phyloP scores from a whole-genome alignment of 1,140 invertebrate genomes.

The Atta texana region DNA sequence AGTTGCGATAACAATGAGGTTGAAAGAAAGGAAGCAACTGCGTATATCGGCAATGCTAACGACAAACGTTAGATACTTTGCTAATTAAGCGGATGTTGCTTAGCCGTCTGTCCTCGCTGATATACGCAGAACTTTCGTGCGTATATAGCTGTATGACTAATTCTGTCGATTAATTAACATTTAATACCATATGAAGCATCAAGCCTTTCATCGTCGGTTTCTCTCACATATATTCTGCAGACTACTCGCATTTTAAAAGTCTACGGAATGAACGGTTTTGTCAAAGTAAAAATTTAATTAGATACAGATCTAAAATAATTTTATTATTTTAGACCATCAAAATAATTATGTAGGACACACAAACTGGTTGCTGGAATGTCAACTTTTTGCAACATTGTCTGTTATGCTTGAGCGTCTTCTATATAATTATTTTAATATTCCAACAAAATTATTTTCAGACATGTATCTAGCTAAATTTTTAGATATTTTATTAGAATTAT shows the following conservation, averaged over 20 bases:
- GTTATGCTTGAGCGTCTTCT: too few relatives aligned
- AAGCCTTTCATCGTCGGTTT: neutral
- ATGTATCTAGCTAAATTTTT: too few relatives aligned
- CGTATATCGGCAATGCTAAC: neutral
- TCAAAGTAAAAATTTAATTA: too few relatives aligned
- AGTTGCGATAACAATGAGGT: neutral
- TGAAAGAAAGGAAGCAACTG: neutral
- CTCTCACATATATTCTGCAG: neutral
- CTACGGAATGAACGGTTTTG: too few relatives aligned
- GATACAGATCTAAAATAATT: too few relatives aligned
- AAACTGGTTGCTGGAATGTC: too few relatives aligned
- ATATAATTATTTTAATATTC: too few relatives aligned
- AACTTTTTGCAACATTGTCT: too few relatives aligned
- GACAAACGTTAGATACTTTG: neutral
- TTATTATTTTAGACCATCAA: too few relatives aligned
- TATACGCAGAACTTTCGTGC: neutral
- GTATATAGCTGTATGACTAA: neutral
- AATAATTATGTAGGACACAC: too few relatives aligned
- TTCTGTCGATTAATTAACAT: slow-evolving; percentile 25
- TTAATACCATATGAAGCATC: neutral
- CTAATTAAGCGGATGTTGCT: neutral
- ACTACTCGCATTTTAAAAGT: neutral
- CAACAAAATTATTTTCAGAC: too few relatives aligned
- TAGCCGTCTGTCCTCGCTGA: neutral
- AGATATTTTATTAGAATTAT: too few relatives aligned